A percentile compares a stretch with the other conserved stretches of the same genome.
Evolutionary conservation across 92 coral and sea anemone genomes (phyloP).

Genomic region (Pocillopora grandis): DNA sequence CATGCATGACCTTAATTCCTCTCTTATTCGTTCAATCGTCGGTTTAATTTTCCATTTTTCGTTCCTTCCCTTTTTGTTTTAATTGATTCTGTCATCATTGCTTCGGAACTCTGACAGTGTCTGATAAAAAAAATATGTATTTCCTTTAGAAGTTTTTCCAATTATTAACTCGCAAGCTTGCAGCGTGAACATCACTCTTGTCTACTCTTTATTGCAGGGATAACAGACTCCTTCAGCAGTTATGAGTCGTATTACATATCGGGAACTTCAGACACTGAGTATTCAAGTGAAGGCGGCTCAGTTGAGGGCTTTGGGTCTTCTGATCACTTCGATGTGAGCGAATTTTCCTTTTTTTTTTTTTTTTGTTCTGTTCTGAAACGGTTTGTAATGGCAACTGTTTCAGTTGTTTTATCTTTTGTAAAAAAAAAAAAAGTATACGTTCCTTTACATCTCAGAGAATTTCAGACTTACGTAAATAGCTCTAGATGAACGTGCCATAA

Average conservation of each 20-base stretch:
- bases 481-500: no score
- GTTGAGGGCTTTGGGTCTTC: constrained; percentile 22
- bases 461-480: no score
- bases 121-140: no score
- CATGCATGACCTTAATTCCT: not conserved
- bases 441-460: no score
- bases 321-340: constrained; percentile 22
- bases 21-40: not conserved
- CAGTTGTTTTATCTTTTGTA: no score
- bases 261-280: constrained; percentile 33
- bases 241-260: constrained; percentile 46
- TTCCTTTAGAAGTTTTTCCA: not conserved
- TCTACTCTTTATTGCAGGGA: constrained; percentile 12
- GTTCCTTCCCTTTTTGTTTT: not conserved
- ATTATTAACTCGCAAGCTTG: not conserved
- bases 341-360: not conserved
- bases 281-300: constrained; percentile 39
- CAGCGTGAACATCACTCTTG: not conserved
- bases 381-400: not conserved
- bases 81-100: not conserved
- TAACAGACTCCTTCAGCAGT: constrained; percentile 40
- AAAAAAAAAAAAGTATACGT: no score
- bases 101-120: no score
- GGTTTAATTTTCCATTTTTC: not conserved
- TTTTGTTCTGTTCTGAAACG: not conserved